Evolutionary conservation across 2,888 invertebrate species (phyloP).

Genomic region (Ephialtes manifestator): DNA sequence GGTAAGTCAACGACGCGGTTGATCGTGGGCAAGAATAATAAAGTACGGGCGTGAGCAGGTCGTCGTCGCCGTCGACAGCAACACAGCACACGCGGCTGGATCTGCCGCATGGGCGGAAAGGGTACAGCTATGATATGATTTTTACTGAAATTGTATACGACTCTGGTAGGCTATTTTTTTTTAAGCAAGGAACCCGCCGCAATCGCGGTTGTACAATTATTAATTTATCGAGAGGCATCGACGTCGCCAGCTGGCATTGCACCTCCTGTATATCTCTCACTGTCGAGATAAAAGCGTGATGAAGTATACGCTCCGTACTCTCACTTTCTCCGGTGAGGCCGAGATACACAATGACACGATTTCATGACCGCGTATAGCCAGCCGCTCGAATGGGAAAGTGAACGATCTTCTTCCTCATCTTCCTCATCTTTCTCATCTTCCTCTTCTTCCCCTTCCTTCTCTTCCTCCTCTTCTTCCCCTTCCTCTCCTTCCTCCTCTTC

Average conservation of each 20-base stretch:
- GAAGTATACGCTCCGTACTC: slow-evolving; percentile 72
- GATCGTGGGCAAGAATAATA: slow-evolving; percentile 56
- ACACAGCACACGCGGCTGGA: background rate
- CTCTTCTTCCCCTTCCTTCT: background rate
- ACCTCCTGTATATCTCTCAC: slow-evolving; percentile 22
- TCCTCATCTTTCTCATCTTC: background rate
- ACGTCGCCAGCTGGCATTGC: slow-evolving; percentile 43
- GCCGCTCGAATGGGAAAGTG: slow-evolving; percentile 80
- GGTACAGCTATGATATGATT: slow-evolving; percentile 3
- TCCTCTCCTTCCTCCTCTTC: background rate
- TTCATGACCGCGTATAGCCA: slow-evolving; percentile 77
- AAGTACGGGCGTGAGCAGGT: slow-evolving; percentile 21
- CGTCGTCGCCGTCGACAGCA: background rate
- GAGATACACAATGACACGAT: slow-evolving; percentile 79
- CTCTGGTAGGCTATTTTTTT: slow-evolving; percentile 10
- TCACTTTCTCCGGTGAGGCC: slow-evolving; percentile 81
- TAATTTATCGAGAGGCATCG: slow-evolving; percentile 48
- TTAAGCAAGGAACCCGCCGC: slow-evolving; percentile 2
- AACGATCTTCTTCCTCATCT: slow-evolving; percentile 73
- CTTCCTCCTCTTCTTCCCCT: background rate
- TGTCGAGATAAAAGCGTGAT: slow-evolving; percentile 56
- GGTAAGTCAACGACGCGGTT: slow-evolving; percentile 55
- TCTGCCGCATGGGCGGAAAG: slow-evolving; percentile 9
- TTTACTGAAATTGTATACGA: slow-evolving; percentile 29
- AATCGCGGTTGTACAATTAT: slow-evolving; percentile 37